phyloP scores from a whole-genome alignment of 2,888 invertebrate species.

The Venustoraphidia nigricollis region DNA sequence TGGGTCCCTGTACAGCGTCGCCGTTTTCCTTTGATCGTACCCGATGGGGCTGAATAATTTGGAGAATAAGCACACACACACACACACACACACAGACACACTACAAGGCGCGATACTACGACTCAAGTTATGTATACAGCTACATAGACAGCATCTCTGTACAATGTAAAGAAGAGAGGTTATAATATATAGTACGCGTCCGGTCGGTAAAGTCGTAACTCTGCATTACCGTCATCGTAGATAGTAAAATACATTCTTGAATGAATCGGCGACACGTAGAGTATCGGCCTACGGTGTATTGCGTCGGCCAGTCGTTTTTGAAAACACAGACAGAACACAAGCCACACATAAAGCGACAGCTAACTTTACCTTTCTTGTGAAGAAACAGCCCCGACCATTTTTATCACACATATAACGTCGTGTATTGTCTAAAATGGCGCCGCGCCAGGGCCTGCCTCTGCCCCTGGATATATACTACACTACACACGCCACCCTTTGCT shows the following conservation, averaged over 20 bases:
- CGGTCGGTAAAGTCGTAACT: not conserved
- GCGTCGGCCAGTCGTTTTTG: not conserved
- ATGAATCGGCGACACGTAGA: constrained; percentile 2
- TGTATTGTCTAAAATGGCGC: constrained; percentile 14
- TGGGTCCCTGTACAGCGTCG: too few relatives aligned
- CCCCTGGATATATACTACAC: constrained; percentile 8
- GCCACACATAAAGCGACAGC: constrained; percentile 6
- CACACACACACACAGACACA: not conserved
- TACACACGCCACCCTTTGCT: constrained; percentile 6
- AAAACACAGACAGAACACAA: not conserved
- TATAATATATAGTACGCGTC: too few relatives aligned
- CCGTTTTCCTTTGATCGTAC: not conserved
- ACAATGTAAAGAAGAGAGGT: too few relatives aligned
- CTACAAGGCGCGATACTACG: not conserved
- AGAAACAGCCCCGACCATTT: constrained; percentile 57
- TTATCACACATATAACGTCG: constrained; percentile 47
- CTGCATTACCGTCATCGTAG: not conserved
- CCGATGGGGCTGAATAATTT: not conserved
- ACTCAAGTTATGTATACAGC: too few relatives aligned
- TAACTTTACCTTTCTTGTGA: constrained; percentile 39
- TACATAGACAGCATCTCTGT: too few relatives aligned
- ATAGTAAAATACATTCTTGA: not conserved
- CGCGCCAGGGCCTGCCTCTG: constrained; percentile 6
- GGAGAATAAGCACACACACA: not conserved
- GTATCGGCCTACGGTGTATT: constrained; percentile 1